Evolutionary conservation across 2,888 invertebrate genomes (phyloP), one percentile per base, ranked within the genome.

Genomic region (Pheosia tremula): DNA sequence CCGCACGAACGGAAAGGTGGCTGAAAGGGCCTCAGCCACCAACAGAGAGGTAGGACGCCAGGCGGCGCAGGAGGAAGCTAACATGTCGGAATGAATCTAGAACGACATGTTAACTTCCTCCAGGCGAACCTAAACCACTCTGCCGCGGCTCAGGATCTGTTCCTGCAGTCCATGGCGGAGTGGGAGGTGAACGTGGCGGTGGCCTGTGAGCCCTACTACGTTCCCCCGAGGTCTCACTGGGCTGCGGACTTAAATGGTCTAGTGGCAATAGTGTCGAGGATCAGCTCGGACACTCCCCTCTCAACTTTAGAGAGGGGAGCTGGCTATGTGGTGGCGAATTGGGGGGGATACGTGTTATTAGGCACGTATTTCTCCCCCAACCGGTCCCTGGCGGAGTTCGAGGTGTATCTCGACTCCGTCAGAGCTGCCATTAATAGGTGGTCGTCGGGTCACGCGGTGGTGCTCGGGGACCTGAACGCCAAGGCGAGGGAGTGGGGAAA

Each of bases 301-400:
- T 38, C 37, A 3, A 54, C 24, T 3, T 43, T 59, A 3, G 7
- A 55, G 36, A 43, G 61, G 57, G 67, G 66, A 0, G 54, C 43
- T 3, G 72, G 76, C 0, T 69, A 49, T 11, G 69, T 72, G 0
- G 62, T 64, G 0, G 64, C 47, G 3, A 9, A 5, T 0, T 9
- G 61, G 52, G 60, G 59, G 5, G 61, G 55, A 2, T 24, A 63
- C 0, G 49, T 58, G 0, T 4, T 72, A 0, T 11, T 74, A 0
- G 72, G 69, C 0, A 64, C 60, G 0, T 77, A 75, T 43, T 74
- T 72, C 61, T 71, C 72, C 0, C 75, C 74, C 0, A 75, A 71
- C 36, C 57, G 67, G 7, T 45, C 49, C 5, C 60, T 73, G 5
- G 57, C 64, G 0, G 70, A 77, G 4, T 75, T 72, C 10, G 73